Evolutionary conservation across 2,113 vertebrate genomes (phyloP), one percentile per base, ranked within the genome.

Genomic region (Trematocara unimaculatum): DNA sequence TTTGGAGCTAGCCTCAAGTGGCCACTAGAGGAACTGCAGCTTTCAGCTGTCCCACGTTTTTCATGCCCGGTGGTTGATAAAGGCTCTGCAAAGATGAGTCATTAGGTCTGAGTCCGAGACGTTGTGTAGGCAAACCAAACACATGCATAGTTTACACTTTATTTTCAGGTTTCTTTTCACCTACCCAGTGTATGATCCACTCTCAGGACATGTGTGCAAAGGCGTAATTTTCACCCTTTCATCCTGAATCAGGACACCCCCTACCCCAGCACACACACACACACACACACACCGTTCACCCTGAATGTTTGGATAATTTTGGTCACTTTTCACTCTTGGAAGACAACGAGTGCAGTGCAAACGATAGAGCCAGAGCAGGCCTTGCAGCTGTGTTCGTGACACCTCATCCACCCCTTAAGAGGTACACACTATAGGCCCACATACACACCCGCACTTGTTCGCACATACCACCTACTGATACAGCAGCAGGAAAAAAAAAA

Each of bases 361-460:
- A 97, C 97, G 97, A 98, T 95, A 98, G 97, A 97, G 93, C 94
- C 94, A 96, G 94, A 95, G 95, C 95, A 95, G 88, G 97, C 97
- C 94, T 96, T 96, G 96, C 97, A 97, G 98, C 97, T 96, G 96
- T 90, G 92, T 89, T 92, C 81, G 74, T 83, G 64, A 92, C 88
- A 90, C 88, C 79, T 91, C 72, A 89, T 72, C 87, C 84, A 82
- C 89, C 92, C 89, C 88, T 55, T 83, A 51, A 80, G 29, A 85
- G 18, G 7, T 54, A 49, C 82, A 89, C 62, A 82, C 20, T 62
- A 33, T 80, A 72, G 12, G 40, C 67, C 64, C 88, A 83, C 77
- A 83, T n/a, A 81, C 82, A 83, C 56, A 80, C 79, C 82, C 72
- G 40, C 64, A 45, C 80, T 79, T 53, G 81, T 83, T 82, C 87